phyloP scores from a whole-genome alignment of 2,797 vertebrate genomes.

The Oceanodroma leucorhoa region DNA sequence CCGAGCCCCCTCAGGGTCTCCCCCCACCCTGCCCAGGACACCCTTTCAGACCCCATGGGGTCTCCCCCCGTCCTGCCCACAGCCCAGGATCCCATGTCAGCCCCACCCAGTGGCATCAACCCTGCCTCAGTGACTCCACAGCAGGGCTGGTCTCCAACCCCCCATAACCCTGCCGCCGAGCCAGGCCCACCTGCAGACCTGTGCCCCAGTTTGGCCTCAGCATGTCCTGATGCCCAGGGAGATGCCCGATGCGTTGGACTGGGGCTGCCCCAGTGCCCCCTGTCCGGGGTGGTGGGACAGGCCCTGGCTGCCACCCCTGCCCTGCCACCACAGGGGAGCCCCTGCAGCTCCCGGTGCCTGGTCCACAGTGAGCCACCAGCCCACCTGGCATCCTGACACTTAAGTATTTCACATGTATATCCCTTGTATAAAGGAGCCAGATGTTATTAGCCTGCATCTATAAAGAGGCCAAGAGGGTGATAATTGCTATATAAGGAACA shows the following conservation, averaged over 20 bases:
- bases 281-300: fast-evolving
- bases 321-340: neutral
- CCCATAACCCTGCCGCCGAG: fast-evolving
- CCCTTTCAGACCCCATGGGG: neutral
- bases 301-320: neutral
- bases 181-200: neutral
- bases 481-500: neutral
- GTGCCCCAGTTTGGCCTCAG: neutral
- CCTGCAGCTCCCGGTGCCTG: fast-evolving
- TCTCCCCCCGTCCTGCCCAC: fast-evolving
- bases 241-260: too few species aligned
- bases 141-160: neutral
- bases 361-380: neutral
- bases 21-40: fast-evolving
- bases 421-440: neutral
- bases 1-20: neutral
- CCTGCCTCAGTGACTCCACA: neutral
- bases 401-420: neutral
- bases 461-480: neutral
- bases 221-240: neutral
- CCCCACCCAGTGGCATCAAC: neutral
- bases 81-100: neutral
- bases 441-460: neutral
- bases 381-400: neutral
- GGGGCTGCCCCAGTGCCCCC: too few species aligned